A percentile compares a stretch with the other conserved stretches of the same genome.
Evolutionary conservation across 2,888 invertebrate species (phyloP).

Genomic region (Apotomis capreana): DNA sequence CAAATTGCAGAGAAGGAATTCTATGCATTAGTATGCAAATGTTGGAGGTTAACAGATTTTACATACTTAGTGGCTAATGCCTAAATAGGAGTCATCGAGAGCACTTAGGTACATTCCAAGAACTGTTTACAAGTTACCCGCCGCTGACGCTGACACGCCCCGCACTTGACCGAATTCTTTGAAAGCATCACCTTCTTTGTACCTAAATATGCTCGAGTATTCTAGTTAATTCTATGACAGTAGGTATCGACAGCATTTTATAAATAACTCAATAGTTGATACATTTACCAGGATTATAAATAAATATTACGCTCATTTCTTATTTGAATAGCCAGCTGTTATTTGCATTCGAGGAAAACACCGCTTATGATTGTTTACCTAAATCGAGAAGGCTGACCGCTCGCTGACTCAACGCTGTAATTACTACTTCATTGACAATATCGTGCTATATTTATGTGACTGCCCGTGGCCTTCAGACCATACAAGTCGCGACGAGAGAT

Average conservation of each 20-base stretch:
- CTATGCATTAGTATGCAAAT: background rate
- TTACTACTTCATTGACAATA: constrained; percentile 36
- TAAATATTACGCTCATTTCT: constrained; percentile 1
- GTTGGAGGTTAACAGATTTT: background rate
- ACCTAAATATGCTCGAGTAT: constrained; percentile 4
- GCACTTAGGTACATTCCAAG: constrained; percentile 14
- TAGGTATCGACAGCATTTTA: background rate
- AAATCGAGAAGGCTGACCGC: constrained; percentile 12
- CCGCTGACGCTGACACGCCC: constrained; percentile 2
- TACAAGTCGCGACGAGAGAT: constrained; percentile 3
- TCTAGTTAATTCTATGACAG: constrained; percentile 8
- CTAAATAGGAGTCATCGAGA: constrained; percentile 19
- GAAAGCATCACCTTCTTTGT: constrained; percentile 12
- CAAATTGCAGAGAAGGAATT: background rate
- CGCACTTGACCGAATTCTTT: constrained; percentile 31
- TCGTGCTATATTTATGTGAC: constrained; percentile 26
- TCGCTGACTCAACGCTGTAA: constrained; percentile 30
- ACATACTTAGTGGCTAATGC: background rate
- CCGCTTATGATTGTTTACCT: background rate
- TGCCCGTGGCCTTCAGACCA: constrained; percentile 19
- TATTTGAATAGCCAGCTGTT: constrained; percentile 4
- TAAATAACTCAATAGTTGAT: background rate
- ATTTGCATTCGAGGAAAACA: constrained; percentile 19
- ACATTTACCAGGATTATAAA: constrained; percentile 19
- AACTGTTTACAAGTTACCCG: constrained; percentile 5